These are phyloP conservation scores for Miichthys miiuy DNA, from an alignment of 2,797 vertebrate species.

Conservation along the genomic window DNA sequence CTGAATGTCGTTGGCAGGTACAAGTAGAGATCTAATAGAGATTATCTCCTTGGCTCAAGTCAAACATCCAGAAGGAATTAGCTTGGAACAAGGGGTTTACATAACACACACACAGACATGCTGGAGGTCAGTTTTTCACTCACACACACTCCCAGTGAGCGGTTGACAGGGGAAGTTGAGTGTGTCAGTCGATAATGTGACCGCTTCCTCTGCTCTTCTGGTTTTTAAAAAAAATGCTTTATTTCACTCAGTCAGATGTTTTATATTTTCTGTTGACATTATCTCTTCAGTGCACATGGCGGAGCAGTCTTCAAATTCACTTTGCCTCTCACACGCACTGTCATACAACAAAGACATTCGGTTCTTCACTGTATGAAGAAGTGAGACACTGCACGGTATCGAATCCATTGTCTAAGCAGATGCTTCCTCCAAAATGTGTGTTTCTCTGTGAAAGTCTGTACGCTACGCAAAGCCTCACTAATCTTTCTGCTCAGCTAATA, in stretches of 20 bases:
- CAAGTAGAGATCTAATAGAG: constrained; percentile 63
- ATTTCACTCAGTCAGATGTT: constrained; percentile 24
- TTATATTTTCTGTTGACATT: constrained; percentile 54
- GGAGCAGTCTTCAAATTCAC: constrained; percentile 9
- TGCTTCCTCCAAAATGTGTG: constrained; percentile 48
- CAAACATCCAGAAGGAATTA: constrained; percentile 67
- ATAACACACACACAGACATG: constrained; percentile 30
- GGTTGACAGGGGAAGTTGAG: constrained; percentile 63
- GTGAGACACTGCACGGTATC: constrained; percentile 46
- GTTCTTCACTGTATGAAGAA: constrained; percentile 37
- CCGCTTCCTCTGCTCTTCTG: constrained; percentile 62
- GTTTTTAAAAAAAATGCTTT: no score
- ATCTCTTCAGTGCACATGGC: constrained; percentile 56
- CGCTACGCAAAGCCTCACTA: neutral
- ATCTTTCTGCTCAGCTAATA: neutral
- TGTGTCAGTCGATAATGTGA: constrained; percentile 68
- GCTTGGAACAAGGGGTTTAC: constrained; percentile 44
- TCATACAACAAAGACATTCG: neutral
- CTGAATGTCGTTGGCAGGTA: constrained; percentile 61
- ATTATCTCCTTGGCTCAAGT: constrained; percentile 58
- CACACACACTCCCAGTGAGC: neutral
- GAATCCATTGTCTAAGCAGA: constrained; percentile 46
- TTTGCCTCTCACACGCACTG: neutral
- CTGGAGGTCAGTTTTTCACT: constrained; percentile 23
- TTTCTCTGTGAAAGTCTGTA: constrained; percentile 1